Percentiles rank a stretch among this genome's conserved stretches.
phyloP scores from a whole-genome alignment of 1,140 invertebrate genomes.

The Phymorhynchus buccinoides region DNA sequence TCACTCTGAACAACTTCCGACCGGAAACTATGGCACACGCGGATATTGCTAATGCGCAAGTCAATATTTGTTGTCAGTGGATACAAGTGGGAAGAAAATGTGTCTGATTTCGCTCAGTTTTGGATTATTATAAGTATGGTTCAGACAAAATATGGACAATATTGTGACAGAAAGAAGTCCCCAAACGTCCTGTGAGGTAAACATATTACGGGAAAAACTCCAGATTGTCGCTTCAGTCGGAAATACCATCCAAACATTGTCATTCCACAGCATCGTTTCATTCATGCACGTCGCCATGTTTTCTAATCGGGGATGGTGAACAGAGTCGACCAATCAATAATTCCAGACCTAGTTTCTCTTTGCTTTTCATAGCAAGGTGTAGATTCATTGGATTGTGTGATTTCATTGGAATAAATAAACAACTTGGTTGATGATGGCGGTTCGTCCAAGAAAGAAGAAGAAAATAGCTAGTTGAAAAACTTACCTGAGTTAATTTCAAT shows the following conservation, averaged over 20 bases:
- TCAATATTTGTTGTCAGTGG: conserved; percentile 40
- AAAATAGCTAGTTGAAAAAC: too few species aligned
- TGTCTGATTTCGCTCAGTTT: conserved; percentile 31
- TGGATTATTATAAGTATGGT: conserved; percentile 32
- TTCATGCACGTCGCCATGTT: conserved; percentile 7
- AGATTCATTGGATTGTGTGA: too few species aligned
- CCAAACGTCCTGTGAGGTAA: conserved; percentile 4
- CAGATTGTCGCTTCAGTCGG: neutral
- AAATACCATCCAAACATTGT: neutral
- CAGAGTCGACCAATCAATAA: neutral
- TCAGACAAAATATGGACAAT: conserved; percentile 10
- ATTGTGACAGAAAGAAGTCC: neutral
- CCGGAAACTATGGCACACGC: conserved; percentile 33
- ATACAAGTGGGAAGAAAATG: conserved; percentile 35
- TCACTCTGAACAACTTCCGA: conserved; percentile 11
- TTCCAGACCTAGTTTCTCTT: conserved; percentile 2
- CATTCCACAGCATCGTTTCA: conserved; percentile 13
- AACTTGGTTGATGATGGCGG: too few species aligned
- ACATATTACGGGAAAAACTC: neutral
- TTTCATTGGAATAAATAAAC: too few species aligned
- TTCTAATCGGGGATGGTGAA: too few species aligned
- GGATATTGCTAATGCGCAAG: conserved; percentile 38
- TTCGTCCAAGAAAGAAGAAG: too few species aligned
- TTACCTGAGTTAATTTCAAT: too few species aligned
- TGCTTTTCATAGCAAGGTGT: too few species aligned